phyloP scores from a whole-genome alignment of 2,888 invertebrate species.

The Diarsia dahlii region DNA sequence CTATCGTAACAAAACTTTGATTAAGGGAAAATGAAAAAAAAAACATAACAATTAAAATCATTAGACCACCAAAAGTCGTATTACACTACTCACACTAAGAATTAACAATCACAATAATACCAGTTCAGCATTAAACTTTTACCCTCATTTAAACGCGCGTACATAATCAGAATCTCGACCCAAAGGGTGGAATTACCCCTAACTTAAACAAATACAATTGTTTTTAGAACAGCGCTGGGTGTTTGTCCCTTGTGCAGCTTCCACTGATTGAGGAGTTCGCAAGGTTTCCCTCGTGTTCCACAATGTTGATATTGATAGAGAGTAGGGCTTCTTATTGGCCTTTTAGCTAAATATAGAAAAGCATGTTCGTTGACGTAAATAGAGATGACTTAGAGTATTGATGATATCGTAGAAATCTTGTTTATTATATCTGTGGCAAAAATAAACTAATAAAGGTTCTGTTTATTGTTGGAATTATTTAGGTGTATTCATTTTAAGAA shows the following conservation, averaged over 20 bases:
- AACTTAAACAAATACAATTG: slow-evolving; percentile 54
- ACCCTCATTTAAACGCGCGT: slow-evolving; percentile 2
- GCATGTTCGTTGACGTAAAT: slow-evolving; percentile 28
- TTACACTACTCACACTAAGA: not conserved
- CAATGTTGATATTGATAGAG: slow-evolving; percentile 48
- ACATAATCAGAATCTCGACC: not conserved
- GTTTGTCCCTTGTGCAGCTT: slow-evolving; percentile 60
- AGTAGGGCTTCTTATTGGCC: slow-evolving; percentile 46
- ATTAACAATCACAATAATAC: not conserved
- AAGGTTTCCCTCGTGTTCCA: slow-evolving; percentile 47
- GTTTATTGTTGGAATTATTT: not conserved
- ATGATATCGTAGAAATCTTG: not conserved
- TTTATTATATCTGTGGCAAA: too few relatives aligned
- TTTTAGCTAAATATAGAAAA: slow-evolving; percentile 21
- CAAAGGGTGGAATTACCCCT: slow-evolving; percentile 23
- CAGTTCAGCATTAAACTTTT: not conserved
- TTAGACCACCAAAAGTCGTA: not conserved
- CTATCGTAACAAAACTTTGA: not conserved
- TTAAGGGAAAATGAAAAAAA: not conserved
- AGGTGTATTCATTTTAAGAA: too few relatives aligned
- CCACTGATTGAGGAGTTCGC: slow-evolving; percentile 52
- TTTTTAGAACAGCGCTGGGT: slow-evolving; percentile 46
- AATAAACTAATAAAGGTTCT: not conserved
- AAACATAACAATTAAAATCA: not conserved
- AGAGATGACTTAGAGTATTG: not conserved